phyloP scores from a whole-genome alignment of 1,140 invertebrate genomes.

The honey bee (Apis mellifera) region DNA sequence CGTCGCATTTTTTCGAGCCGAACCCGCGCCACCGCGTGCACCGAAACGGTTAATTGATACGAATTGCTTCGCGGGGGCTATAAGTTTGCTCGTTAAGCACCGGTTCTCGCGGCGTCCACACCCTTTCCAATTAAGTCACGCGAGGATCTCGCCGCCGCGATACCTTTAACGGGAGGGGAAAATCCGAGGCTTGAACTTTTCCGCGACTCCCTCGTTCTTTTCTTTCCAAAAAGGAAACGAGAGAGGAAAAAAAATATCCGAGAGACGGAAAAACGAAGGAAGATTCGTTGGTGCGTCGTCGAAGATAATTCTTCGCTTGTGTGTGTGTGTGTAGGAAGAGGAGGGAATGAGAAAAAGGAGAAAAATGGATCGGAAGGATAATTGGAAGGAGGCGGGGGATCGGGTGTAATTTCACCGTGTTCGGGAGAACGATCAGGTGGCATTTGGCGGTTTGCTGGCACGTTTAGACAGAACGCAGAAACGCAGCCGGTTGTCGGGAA shows the following conservation, averaged over 20 bases:
- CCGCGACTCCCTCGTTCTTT: too few species aligned
- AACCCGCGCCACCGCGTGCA: constrained; percentile 23
- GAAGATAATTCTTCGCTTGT: too few species aligned
- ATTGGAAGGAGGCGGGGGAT: not conserved
- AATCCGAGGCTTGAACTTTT: constrained; percentile 26
- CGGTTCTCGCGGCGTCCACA: constrained; percentile 49
- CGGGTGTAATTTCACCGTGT: constrained; percentile 55
- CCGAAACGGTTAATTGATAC: constrained; percentile 76
- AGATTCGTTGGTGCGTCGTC: too few species aligned
- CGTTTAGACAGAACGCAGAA: constrained; percentile 58
- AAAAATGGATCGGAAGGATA: not conserved
- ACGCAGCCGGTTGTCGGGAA: constrained; percentile 62
- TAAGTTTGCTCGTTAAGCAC: constrained; percentile 40
- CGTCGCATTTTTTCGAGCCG: constrained; percentile 59
- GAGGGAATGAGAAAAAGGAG: not conserved
- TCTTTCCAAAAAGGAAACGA: too few species aligned
- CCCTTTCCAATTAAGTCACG: constrained; percentile 65
- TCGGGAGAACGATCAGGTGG: constrained; percentile 60
- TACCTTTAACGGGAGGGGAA: constrained; percentile 3
- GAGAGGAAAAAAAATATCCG: too few species aligned
- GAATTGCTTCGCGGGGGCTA: constrained; percentile 62
- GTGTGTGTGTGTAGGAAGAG: too few species aligned
- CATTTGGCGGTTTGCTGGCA: constrained; percentile 68
- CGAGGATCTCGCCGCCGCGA: constrained; percentile 22
- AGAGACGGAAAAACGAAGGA: too few species aligned